Evolutionary conservation across 1,140 invertebrate genomes (phyloP).

Genomic region (Parasteatoda tepidariorum): DNA sequence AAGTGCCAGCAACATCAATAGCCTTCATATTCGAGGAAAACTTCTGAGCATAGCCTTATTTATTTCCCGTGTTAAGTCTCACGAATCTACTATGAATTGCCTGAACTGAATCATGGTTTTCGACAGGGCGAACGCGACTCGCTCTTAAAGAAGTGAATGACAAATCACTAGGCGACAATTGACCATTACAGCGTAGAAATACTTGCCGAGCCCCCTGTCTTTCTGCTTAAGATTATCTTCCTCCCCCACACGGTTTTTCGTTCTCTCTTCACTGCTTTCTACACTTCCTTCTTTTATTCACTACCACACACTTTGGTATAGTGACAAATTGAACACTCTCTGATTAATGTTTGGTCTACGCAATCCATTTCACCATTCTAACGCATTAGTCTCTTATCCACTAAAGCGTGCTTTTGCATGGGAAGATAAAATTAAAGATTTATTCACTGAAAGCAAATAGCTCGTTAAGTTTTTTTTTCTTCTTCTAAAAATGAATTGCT

Average conservation of each 20-base stretch:
- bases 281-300: slow-evolving; percentile 49
- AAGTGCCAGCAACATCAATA: too few relatives aligned
- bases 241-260: slow-evolving; percentile 48
- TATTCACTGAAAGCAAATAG: too few relatives aligned
- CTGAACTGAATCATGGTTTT: slow-evolving; percentile 15
- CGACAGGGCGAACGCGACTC: slow-evolving; percentile 1
- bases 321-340: slow-evolving; percentile 53
- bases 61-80: slow-evolving; percentile 8
- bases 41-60: too few relatives aligned
- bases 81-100: slow-evolving; percentile 24
- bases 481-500: too few relatives aligned
- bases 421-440: slow-evolving; percentile 34
- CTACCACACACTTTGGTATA: slow-evolving; percentile 43
- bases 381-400: slow-evolving; percentile 46
- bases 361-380: slow-evolving; percentile 44
- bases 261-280: slow-evolving; percentile 32
- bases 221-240: slow-evolving; percentile 39
- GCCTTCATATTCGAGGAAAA: too few relatives aligned
- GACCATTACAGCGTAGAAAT: slow-evolving; percentile 53
- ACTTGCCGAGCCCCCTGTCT: slow-evolving; percentile 33
- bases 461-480: too few relatives aligned
- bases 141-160: slow-evolving; percentile 25
- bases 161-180: slow-evolving; percentile 43
- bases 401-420: slow-evolving; percentile 27
- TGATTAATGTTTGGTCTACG: slow-evolving; percentile 51